Evolutionary conservation across 2,113 vertebrate genomes (phyloP).

Genomic region (Gallinago undulata): DNA sequence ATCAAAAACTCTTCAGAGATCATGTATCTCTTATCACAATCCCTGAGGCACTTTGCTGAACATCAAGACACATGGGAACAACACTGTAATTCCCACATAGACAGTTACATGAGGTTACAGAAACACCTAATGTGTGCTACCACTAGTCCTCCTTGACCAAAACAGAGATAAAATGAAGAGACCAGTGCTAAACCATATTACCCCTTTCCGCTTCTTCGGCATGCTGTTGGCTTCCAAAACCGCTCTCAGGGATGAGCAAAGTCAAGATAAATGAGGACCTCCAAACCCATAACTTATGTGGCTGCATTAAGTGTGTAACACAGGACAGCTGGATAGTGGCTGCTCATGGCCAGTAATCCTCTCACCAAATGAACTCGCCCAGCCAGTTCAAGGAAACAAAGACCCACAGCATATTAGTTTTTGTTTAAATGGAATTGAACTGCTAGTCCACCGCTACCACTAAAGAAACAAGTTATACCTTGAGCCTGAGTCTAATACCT

Average conservation of each 20-base stretch:
- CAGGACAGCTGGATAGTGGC: fast-evolving
- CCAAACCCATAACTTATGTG: not conserved
- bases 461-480: not conserved
- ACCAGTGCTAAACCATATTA: not conserved
- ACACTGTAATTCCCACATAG: not conserved
- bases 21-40: fast-evolving
- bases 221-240: not conserved
- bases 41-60: not conserved
- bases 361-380: not conserved
- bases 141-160: not conserved
- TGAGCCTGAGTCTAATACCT: not conserved
- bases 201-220: not conserved
- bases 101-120: not conserved
- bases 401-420: not conserved
- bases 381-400: not conserved
- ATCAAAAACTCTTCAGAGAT: not conserved
- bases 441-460: not conserved
- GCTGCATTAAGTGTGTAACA: not conserved
- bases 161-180: not conserved
- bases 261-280: not conserved
- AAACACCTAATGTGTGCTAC: not conserved
- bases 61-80: not conserved
- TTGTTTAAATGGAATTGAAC: not conserved
- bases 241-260: not conserved
- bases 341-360: not conserved